phyloP scores from a whole-genome alignment of 2,888 invertebrate genomes.

The Gnatocerus cornutus region DNA sequence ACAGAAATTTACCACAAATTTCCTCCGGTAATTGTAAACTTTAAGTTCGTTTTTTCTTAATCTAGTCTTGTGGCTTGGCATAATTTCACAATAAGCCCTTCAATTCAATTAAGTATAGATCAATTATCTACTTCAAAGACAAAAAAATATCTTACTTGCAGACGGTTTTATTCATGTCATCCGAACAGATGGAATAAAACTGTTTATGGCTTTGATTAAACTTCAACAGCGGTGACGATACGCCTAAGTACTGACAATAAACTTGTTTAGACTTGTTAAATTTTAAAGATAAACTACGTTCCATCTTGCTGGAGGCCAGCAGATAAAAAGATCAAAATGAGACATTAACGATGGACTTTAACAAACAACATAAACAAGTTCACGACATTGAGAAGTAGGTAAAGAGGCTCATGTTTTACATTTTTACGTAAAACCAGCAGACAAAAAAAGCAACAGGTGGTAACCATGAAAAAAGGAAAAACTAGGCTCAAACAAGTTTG shows the following conservation, averaged over 20 bases:
- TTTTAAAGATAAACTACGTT: constrained; percentile 1
- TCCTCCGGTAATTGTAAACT: too few relatives aligned
- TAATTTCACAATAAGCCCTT: too few relatives aligned
- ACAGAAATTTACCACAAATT: too few relatives aligned
- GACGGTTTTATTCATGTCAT: too few relatives aligned
- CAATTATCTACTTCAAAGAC: too few relatives aligned
- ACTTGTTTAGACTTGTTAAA: constrained; percentile 10
- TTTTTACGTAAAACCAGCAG: constrained; percentile 6
- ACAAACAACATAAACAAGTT: constrained; percentile 20
- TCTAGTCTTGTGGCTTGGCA: too few relatives aligned
- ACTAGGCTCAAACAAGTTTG: background rate
- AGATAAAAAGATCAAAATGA: constrained; percentile 16
- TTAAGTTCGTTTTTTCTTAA: too few relatives aligned
- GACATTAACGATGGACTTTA: background rate
- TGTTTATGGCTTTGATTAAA: background rate
- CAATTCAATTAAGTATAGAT: too few relatives aligned
- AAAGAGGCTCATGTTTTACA: constrained; percentile 23
- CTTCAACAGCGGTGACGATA: background rate
- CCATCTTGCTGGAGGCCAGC: constrained; percentile 1
- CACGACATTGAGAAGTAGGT: constrained; percentile 23
- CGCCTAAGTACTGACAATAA: constrained; percentile 12
- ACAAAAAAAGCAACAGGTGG: constrained; percentile 30
- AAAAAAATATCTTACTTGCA: background rate
- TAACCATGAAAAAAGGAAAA: background rate
- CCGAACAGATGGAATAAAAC: too few relatives aligned